Base-by-base conservation (phyloP, 2,888 invertebrate species). In the Ectropis crepuscularia region DNA sequence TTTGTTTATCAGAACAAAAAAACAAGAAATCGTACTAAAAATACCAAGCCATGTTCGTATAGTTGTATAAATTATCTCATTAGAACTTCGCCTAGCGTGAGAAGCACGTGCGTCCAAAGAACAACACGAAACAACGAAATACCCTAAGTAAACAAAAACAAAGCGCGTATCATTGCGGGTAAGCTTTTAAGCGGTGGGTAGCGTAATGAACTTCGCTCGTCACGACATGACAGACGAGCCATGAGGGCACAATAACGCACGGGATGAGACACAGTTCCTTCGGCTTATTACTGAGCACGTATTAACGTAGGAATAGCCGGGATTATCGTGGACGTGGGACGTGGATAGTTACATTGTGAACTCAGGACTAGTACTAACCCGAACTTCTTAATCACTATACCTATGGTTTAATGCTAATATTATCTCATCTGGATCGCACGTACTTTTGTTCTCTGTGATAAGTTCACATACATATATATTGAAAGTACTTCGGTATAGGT, bases 111-210 rank as follows among this genome's bases (percentile, higher is more conserved):
- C 6, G 9, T 6, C 9, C 6, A 36, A 53, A 37, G n/a, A 53
- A 42, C 12, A 43, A 42, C 10, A 43, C 10, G 5, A 41, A 53
- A 43, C 8, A n/a, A 28, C 42, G 42, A 28, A 28, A 11, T 28
- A n/a, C 49, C 39, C 41, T 8, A 43, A 51, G 16, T 38, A 45
- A 46, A 53, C 60, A 60, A 47, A 53, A 48, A 60, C 60, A 53
- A 53, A 60, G 53, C 47, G 53, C 47, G 16, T 46, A 51, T 62
- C 51, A 10, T 39, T 46, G 49, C 55, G 53, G 7, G 16, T 42
- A 61, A 53, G 42, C 47, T 45, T 53, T 49, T 54, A 54, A 61
- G 47, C 48, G 39, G 42, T 37, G 60, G 42, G 59, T 53, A 51
- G n/a, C 36, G 16, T 61, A 61, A 61, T 55, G 54, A 61, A 61